A percentile compares a stretch with the other conserved stretches of the same genome.
Evolutionary conservation across 2,113 vertebrate species (phyloP).

Genomic region (Orthonyx spaldingii): DNA sequence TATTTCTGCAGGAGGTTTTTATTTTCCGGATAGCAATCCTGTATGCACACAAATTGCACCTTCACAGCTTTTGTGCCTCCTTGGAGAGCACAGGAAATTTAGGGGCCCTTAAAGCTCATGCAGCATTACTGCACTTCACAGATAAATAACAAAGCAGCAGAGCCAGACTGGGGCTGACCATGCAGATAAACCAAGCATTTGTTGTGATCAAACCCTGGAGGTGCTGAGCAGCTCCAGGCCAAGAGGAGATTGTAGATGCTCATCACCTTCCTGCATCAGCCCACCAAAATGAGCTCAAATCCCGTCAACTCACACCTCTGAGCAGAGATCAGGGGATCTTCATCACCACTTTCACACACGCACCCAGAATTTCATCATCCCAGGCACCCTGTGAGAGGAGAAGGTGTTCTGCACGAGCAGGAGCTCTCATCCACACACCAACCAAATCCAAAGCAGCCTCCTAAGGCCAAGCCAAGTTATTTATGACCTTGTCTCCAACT

Average conservation of each 20-base stretch:
- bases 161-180: background rate
- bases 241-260: background rate
- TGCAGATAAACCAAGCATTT: accelerated
- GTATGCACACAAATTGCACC: background rate
- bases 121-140: background rate
- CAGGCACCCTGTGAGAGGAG: accelerated
- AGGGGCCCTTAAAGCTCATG: background rate
- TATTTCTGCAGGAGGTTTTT: background rate
- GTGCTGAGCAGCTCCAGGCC: background rate
- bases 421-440: background rate
- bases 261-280: background rate
- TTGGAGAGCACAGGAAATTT: background rate
- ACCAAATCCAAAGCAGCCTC: background rate
- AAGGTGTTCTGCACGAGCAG: background rate
- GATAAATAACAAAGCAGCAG: background rate
- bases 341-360: accelerated
- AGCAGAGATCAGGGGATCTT: background rate
- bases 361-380: background rate
- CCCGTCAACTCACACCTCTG: too few species aligned
- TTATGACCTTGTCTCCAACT: background rate
- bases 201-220: background rate
- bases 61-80: background rate
- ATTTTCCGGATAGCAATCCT: background rate
- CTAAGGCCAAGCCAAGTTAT: background rate
- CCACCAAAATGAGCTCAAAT: background rate